A percentile compares a stretch with the other conserved stretches of the same genome.
These are phyloP conservation scores for Sphaeridia pumilis DNA, from an alignment of 2,888 invertebrate species.

Conservation along the genomic window DNA sequence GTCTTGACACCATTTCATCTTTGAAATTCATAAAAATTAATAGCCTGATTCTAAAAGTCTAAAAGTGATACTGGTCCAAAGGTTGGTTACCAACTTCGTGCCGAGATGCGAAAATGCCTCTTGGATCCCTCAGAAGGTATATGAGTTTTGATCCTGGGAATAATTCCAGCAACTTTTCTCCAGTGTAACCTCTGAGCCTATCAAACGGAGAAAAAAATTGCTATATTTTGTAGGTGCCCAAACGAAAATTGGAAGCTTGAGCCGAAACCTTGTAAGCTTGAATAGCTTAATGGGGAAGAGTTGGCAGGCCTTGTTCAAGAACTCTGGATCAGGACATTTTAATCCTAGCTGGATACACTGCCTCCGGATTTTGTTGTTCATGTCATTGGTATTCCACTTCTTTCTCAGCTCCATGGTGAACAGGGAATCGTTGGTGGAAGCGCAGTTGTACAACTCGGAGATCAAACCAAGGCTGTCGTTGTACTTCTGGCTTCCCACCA, in stretches of 20 bases:
- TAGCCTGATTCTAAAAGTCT: neutral
- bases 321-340: neutral
- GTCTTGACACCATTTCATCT: neutral
- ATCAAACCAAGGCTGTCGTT: neutral
- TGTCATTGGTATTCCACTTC: neutral
- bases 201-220: neutral
- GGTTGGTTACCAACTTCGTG: neutral
- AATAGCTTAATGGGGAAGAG: slow-evolving; percentile 4
- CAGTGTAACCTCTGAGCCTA: slow-evolving; percentile 5
- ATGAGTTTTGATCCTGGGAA: slow-evolving; percentile 2
- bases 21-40: neutral
- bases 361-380: slow-evolving; percentile 3
- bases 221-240: too few relatives aligned
- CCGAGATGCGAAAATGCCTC: slow-evolving; percentile 3
- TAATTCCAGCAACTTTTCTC: neutral
- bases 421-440: neutral
- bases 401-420: neutral
- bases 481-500: too few relatives aligned
- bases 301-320: neutral
- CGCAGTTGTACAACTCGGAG: neutral
- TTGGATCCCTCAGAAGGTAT: slow-evolving; percentile 9
- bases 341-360: neutral
- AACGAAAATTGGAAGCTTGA: too few relatives aligned
- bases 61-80: neutral
- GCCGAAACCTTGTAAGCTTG: slow-evolving; percentile 5